Evolutionary conservation across 2,888 invertebrate genomes (phyloP).

Genomic region (Tillus elongatus): DNA sequence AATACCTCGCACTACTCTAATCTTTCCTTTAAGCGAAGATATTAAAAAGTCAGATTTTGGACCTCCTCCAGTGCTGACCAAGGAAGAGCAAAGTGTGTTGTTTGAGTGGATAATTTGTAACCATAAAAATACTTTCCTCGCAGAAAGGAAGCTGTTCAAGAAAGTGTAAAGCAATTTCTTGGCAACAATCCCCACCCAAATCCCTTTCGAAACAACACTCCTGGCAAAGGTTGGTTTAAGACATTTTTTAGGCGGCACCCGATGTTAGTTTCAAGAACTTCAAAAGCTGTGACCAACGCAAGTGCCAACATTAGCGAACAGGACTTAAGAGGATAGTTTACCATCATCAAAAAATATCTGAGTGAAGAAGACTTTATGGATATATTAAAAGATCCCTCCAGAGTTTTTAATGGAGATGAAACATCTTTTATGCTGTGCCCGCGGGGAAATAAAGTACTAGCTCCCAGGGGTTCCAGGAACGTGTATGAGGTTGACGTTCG

Average conservation of each 20-base stretch:
- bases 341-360: conserved; percentile 4
- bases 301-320: neutral
- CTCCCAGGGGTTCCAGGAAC: conserved; percentile 14
- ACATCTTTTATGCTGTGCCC: conserved; percentile 7
- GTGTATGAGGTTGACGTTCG: conserved; percentile 12
- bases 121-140: conserved; percentile 1
- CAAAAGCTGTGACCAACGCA: conserved; percentile 7
- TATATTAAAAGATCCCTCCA: conserved; percentile 7
- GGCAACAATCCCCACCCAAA: conserved; percentile 3
- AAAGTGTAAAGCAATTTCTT: neutral
- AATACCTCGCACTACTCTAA: too few species aligned
- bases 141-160: neutral
- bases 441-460: too few species aligned
- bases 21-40: too few species aligned
- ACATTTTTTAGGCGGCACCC: conserved; percentile 9
- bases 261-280: neutral
- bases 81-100: neutral
- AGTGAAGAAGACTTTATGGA: neutral
- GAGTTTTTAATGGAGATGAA: conserved; percentile 10
- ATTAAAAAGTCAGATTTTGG: too few species aligned
- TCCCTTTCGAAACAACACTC: conserved; percentile 9
- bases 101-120: neutral
- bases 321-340: conserved; percentile 7
- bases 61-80: too few species aligned
- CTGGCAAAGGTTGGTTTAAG: conserved; percentile 9